Base-by-base conservation (phyloP, 2,797 vertebrate genomes). In the Falco novaeseelandiae region DNA sequence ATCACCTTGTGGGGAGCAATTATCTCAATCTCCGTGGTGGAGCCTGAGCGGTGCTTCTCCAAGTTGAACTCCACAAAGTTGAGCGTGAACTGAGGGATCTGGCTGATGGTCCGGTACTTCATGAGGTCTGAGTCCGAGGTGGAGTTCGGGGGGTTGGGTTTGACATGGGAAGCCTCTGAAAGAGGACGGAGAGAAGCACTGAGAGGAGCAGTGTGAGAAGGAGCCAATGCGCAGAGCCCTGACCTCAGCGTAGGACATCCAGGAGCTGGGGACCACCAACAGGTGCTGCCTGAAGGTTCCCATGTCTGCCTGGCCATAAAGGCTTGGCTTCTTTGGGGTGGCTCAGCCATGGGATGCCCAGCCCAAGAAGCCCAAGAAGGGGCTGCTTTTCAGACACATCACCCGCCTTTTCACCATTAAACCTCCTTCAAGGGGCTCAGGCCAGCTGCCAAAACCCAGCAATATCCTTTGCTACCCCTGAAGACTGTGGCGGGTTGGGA, bases 1-100 rank as follows among this genome's bases (percentile, higher is more conserved):
- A 99, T 99, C 93, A 99, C 99, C 94, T 99, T 99, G 98, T 99
- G 99, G n/a, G 99, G 99, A 0, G 99, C 99, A 3, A 99, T 99
- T 91, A 99, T 99, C 98, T 99, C 99, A 0, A 99, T 99, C 97
- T 99, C 99, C 0, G 99, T 98, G 94, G 99, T 99, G 14, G 99
- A 99, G 25, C 99, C 98, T 0, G 99, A 99, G 74, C 99, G 98
- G 70, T 99, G 98, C 32, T 98, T 98, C 96, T 99, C 99, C 8
- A 99, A 98, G 96, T 99, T 98, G 97, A 99, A 98, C 93, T 98
- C 98, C 96, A 98, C 98, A 0, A 99, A 99, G 96, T 99, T 99
- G 96, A 99, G 99, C 0, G 99, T 99, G 93, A 99, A 99, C 98
- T 99, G 99, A 2, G 99, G 99, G 81, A 99, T 99, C 95, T 99